Evolutionary conservation across 2,888 invertebrate species (phyloP), one percentile per base, ranked within the genome.

Genomic region (Oligia fasciuncula): DNA sequence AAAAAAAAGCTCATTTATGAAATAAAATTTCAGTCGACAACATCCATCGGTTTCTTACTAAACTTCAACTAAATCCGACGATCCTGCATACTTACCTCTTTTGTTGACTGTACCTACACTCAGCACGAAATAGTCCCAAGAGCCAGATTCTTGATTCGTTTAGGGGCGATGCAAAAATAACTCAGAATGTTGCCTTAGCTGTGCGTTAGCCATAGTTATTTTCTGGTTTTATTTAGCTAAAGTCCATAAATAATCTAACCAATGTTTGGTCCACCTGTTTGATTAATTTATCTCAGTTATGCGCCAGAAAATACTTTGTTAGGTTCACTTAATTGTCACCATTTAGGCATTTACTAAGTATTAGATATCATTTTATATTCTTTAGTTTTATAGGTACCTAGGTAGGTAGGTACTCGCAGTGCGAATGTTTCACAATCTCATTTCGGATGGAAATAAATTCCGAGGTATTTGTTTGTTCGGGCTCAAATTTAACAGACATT

Each of bases 371-470:
- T 23, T 8, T 11, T 23, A 69, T 62, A 67, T 60, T 73, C 63
- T 82, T 80, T 65, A 80, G 78, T 80, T 29, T 76, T 66, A 43
- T 35, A 29, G 40, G 29, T 23, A 49, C n/a, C 19, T 46, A 46
- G 2, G n/a, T 71, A 66, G 43, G 17, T 69, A 69, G 0, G 2
- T n/a, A 51, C 70, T 66, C 14, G 66, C 68, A 43, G 63, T 77
- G 71, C 72, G 11, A 83, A 79, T 81, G 70, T 73, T 82, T 80
- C 67, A 76, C 54, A 73, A 63, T 19, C 65, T 81, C 83, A 79
- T 87, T 87, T 75, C 35, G 23, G 43, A 84, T 86, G 80, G 77
- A 78, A 85, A 83, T 88, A 77, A 81, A 87, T 89, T 83, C 76
- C 19, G 62, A 67, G 71, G 76, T 85, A 81, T 87, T 85, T 88